Conservation (phyloP, 2,888 invertebrate species). For the Conomelus anceps region DNA sequence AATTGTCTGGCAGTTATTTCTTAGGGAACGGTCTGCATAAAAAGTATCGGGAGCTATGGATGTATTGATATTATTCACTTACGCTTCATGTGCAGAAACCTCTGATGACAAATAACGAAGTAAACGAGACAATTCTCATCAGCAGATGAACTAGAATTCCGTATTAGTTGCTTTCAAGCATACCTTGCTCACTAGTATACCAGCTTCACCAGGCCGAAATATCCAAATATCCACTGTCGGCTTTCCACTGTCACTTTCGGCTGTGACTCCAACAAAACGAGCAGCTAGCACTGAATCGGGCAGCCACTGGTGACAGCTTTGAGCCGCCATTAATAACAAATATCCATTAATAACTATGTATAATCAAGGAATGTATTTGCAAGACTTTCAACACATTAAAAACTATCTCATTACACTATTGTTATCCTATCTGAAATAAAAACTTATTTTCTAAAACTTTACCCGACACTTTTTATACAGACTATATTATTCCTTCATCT, state of each 20-base stretch:
- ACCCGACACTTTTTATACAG: neutral
- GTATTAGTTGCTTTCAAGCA: too few species aligned
- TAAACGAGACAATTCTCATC: too few species aligned
- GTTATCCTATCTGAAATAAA: slow-evolving; percentile 11
- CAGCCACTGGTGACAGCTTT: slow-evolving; percentile 41
- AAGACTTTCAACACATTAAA: neutral
- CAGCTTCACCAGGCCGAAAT: too few species aligned
- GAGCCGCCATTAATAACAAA: slow-evolving; percentile 53
- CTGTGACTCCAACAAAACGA: slow-evolving; percentile 60
- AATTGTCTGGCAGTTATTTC: neutral
- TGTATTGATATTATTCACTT: neutral
- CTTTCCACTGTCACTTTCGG: slow-evolving; percentile 60
- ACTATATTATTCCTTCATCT: neutral
- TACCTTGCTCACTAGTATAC: too few species aligned
- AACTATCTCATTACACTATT: too few species aligned
- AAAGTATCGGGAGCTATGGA: neutral
- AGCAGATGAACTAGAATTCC: too few species aligned
- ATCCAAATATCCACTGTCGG: too few species aligned
- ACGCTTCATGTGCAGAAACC: too few species aligned
- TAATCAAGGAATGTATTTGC: neutral
- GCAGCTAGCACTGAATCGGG: slow-evolving; percentile 40
- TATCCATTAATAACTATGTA: neutral
- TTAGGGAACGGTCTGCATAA: neutral
- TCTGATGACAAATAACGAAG: too few species aligned
- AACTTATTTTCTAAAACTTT: neutral